Base-by-base conservation (phyloP, 1,140 invertebrate genomes). In the Belonocnema kinseyi region DNA sequence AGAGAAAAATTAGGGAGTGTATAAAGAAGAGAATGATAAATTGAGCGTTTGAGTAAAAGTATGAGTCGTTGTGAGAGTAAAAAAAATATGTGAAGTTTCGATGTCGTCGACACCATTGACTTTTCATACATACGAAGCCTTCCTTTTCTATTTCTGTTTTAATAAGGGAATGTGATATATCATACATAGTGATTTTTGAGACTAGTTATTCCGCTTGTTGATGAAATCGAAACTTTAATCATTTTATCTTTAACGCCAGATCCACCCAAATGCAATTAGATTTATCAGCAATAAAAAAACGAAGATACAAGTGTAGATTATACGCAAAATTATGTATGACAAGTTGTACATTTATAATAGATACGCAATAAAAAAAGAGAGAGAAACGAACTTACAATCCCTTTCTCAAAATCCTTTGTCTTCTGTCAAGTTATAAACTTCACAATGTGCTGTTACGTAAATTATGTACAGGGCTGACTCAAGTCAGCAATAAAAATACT, bases 261-360 rank as follows among this genome's bases (percentile, higher is more conserved):
- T 16, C 73, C 76, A 79, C 76, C 56, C 82, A 79, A 84, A 81
- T 46, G 72, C 74, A 80, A 82, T 78, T 80, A 77, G 72, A 73
- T 72, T 82, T 80, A 82, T 77, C 77, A 83, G 74, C 77, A 77
- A 84, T 82, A 80, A 77, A 82, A 79, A 81, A 82, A 76, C 78
- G 83, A 82, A 82, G 56, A 71, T 72, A 74, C 53, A 52, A 58
- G 72, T 81, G 81, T 76, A 77, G 78, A 85, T 84, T 85, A 86
- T 88, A 88, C 88, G 85, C 84, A 87, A 79, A 88, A 87, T 85
- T 79, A 88, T 90, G 88, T 90, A 88, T 88, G 80, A 87, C 83
- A 83, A 90, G 88, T 89, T 90, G 89, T 89, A 90, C 87, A 90
- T 90, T 90, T 90, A 90, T 90, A 89, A 88, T 90, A 90, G 89